phyloP scores from a whole-genome alignment of 2,888 invertebrate species.

The Ennomos quercinarius region DNA sequence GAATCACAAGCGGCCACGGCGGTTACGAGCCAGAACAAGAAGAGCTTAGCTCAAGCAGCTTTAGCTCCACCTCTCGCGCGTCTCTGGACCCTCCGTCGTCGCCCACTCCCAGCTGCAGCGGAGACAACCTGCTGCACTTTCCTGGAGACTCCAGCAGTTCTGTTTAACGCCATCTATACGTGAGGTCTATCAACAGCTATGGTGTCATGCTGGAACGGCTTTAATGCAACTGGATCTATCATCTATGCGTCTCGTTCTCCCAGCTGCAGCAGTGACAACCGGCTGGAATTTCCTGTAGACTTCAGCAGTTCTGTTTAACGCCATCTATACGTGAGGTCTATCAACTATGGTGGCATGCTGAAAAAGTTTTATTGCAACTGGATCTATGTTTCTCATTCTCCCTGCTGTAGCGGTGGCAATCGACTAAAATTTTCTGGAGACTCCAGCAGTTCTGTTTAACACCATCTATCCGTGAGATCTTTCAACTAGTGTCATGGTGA shows the following conservation, averaged over 20 bases:
- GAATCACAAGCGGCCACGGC: slow-evolving; percentile 79
- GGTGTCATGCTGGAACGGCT: background rate
- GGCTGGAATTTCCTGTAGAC: slow-evolving; percentile 92
- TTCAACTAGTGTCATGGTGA: too few relatives aligned
- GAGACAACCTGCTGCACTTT: slow-evolving; percentile 91
- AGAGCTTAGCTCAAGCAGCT: slow-evolving; percentile 93
- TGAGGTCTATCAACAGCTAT: background rate
- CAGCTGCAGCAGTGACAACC: slow-evolving; percentile 90
- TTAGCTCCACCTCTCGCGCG: slow-evolving; percentile 92
- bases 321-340: background rate
- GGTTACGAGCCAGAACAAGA: slow-evolving; percentile 89
- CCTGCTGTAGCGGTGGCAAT: slow-evolving; percentile 85
- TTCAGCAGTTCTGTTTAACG: slow-evolving; percentile 88
- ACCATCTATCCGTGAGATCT: background rate
- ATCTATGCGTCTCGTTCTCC: slow-evolving; percentile 66
- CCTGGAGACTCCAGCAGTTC: slow-evolving; percentile 91
- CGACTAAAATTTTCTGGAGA: slow-evolving; percentile 93
- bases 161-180: slow-evolving; percentile 59
- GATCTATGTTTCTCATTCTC: slow-evolving; percentile 56
- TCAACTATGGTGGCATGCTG: background rate
- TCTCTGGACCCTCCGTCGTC: slow-evolving; percentile 90
- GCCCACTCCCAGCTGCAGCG: slow-evolving; percentile 91
- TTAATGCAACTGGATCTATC: too few relatives aligned
- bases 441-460: slow-evolving; percentile 88
- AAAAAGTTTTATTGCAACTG: background rate